These are phyloP conservation scores for Drosophila sordidula DNA, from an alignment of 2,888 invertebrate species.

Conservation along the genomic window DNA sequence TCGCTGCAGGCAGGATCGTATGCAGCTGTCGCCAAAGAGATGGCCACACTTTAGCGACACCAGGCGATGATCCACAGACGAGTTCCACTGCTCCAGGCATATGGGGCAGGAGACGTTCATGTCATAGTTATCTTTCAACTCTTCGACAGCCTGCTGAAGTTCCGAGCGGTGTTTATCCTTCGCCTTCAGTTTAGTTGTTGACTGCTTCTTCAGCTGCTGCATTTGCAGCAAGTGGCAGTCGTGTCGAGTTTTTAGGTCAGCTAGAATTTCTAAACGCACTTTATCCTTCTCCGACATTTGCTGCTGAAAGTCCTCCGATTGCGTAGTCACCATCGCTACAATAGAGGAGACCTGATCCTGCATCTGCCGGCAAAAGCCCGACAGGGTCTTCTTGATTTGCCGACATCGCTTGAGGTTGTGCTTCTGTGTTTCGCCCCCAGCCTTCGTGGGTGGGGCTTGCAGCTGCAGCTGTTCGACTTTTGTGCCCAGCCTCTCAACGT, in stretches of 20 bases:
- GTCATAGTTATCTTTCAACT: neutral
- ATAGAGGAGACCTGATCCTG: neutral
- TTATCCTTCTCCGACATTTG: neutral
- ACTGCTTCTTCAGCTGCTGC: neutral
- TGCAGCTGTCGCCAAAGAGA: conserved; percentile 26
- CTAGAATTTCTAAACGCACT: neutral
- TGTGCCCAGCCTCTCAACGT: neutral
- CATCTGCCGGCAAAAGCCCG: neutral
- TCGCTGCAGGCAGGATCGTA: neutral
- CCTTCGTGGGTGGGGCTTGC: neutral
- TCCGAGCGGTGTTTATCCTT: conserved; percentile 11
- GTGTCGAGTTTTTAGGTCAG: too few species aligned
- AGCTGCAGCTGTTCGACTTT: neutral
- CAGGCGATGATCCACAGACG: conserved; percentile 2
- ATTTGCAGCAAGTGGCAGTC: conserved; percentile 3
- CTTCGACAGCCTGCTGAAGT: neutral
- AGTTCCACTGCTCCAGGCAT: conserved; percentile 19
- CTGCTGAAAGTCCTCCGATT: neutral
- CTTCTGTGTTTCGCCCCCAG: neutral
- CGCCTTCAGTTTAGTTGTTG: neutral
- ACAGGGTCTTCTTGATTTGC: neutral
- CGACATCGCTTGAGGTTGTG: neutral
- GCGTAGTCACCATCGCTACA: too few species aligned
- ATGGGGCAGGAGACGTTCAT: conserved; percentile 12
- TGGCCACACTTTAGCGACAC: conserved; percentile 26